phyloP scores from a whole-genome alignment of 2,113 vertebrate species.

The Elephantulus edwardii region DNA sequence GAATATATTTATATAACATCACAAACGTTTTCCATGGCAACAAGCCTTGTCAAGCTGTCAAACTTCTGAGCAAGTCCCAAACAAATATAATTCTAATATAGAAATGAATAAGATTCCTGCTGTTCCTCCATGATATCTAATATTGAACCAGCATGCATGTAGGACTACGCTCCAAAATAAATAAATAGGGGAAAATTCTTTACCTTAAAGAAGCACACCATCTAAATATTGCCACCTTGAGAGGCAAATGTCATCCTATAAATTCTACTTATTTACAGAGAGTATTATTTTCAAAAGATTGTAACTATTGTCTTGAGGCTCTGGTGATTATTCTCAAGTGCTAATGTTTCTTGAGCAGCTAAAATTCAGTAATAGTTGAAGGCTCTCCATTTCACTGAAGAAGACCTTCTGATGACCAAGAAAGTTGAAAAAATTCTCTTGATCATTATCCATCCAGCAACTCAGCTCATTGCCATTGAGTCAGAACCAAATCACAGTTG shows the following conservation, averaged over 20 bases:
- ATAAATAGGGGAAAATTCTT: slow-evolving; percentile 20
- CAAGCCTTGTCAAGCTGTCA: slow-evolving; percentile 84
- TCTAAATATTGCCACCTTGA: background rate
- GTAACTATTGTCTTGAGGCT: slow-evolving; percentile 5
- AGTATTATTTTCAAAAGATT: background rate
- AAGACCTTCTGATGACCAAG: too few species aligned
- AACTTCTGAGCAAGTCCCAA: slow-evolving; percentile 81
- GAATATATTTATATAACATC: slow-evolving; percentile 86
- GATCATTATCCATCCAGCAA: too few species aligned
- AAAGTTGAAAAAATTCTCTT: too few species aligned
- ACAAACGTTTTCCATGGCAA: slow-evolving; percentile 85
- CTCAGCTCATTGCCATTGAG: too few species aligned
- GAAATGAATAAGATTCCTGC: slow-evolving; percentile 69
- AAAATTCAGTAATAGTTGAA: background rate
- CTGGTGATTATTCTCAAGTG: background rate
- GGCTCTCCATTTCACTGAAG: too few species aligned
- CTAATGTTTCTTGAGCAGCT: background rate
- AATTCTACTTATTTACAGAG: background rate
- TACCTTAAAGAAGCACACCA: slow-evolving; percentile 8
- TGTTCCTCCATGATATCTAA: background rate
- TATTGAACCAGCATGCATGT: slow-evolving; percentile 13
- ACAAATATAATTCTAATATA: slow-evolving; percentile 81
- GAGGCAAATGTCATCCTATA: background rate
- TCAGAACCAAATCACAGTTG: too few species aligned
- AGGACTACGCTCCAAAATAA: background rate